phyloP scores from a whole-genome alignment of 2,888 invertebrate genomes.

The Melitaea athalia region DNA sequence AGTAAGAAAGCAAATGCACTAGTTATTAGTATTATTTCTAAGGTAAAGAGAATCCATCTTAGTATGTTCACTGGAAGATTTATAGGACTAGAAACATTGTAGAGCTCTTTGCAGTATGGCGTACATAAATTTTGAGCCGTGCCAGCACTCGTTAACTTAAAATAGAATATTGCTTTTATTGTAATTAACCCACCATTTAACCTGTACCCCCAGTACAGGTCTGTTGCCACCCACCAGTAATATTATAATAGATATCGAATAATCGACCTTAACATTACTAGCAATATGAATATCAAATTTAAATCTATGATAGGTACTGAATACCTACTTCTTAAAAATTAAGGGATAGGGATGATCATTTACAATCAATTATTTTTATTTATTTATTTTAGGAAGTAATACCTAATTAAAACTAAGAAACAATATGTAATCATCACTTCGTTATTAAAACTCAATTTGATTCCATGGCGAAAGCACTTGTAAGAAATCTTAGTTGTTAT shows the following conservation, averaged over 20 bases:
- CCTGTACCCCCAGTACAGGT: neutral
- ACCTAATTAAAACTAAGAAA: no score
- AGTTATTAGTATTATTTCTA: constrained; percentile 43
- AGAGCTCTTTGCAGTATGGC: constrained; percentile 45
- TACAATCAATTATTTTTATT: no score
- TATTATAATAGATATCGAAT: neutral
- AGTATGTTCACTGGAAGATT: constrained; percentile 30
- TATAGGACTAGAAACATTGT: constrained; percentile 29
- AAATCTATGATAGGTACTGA: no score
- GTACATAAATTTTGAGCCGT: constrained; percentile 34
- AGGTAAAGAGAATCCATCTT: constrained; percentile 45
- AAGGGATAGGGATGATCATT: no score
- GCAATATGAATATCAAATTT: no score
- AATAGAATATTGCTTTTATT: constrained; percentile 6
- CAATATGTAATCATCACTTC: no score
- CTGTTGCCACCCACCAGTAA: neutral
- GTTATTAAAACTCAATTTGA: no score
- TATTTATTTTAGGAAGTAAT: no score
- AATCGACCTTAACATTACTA: no score
- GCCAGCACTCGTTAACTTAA: constrained; percentile 46
- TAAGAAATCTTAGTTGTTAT: neutral
- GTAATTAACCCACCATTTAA: neutral
- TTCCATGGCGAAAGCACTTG: no score
- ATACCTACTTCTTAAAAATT: no score
- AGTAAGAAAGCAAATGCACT: constrained; percentile 49